These are phyloP conservation scores for Tipula confusa DNA, from an alignment of 2,888 invertebrate species.

Conservation along the genomic window DNA sequence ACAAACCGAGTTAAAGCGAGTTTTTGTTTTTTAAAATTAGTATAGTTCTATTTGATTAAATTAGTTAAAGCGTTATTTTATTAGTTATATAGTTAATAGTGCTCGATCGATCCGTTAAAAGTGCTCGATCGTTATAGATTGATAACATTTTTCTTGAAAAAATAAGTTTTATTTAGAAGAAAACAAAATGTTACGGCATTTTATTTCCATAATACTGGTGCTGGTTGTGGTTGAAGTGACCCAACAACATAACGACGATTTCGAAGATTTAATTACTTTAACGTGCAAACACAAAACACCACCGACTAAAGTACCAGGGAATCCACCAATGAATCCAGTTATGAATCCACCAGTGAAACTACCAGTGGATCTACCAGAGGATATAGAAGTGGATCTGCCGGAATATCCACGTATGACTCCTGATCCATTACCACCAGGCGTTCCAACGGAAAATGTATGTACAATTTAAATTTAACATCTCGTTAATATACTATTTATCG, in stretches of 20 bases:
- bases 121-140: background rate
- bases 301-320: background rate
- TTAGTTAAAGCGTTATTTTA: no score
- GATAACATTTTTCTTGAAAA: background rate
- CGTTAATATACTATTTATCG: background rate
- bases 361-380: background rate
- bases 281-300: background rate
- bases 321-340: background rate
- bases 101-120: no score
- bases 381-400: background rate
- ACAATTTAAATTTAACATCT: no score
- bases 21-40: no score
- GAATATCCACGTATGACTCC: no score
- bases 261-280: background rate
- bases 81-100: no score
- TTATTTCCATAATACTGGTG: background rate
- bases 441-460: background rate
- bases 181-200: background rate
- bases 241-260: background rate
- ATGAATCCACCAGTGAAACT: background rate
- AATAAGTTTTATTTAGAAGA: background rate
- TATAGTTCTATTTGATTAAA: no score
- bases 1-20: no score
- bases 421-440: background rate
- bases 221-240: background rate